phyloP scores from a whole-genome alignment of 2,113 vertebrate species.

The Spheniscus mendiculus region DNA sequence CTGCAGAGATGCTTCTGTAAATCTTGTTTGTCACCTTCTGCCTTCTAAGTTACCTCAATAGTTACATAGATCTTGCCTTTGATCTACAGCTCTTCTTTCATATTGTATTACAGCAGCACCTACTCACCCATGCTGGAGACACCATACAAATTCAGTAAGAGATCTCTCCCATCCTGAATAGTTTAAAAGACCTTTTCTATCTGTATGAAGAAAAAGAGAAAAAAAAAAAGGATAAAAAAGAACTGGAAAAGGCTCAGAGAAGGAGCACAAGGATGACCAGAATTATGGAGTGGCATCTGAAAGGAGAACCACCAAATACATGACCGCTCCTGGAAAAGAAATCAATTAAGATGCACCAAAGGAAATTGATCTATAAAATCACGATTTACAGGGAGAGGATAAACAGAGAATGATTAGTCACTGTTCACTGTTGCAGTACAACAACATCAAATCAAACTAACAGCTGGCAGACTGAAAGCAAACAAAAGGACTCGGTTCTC shows the following conservation, averaged over 20 bases:
- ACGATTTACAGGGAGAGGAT: not conserved
- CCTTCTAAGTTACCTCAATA: not conserved
- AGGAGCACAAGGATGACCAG: not conserved
- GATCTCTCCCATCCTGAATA: not conserved
- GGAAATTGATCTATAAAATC: constrained; percentile 1
- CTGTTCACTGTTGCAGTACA: not conserved
- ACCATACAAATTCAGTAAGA: not conserved
- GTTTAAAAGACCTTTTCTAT: not conserved
- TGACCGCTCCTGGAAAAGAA: not conserved
- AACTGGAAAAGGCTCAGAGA: not conserved
- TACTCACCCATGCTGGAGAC: not conserved
- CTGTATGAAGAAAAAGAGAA: rapidly evolving
- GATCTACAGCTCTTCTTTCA: not conserved
- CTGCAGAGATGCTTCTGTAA: not conserved
- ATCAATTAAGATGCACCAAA: not conserved
- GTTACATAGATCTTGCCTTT: constrained; percentile 18
- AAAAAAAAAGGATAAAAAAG: not conserved
- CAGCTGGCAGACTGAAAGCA: not conserved
- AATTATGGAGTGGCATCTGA: not conserved
- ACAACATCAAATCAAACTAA: not conserved
- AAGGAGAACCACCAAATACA: not conserved
- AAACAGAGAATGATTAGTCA: not conserved
- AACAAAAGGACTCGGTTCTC: not conserved
- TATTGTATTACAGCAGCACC: not conserved
- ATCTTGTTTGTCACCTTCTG: not conserved